Evolutionary conservation across 2,797 vertebrate genomes (phyloP).

Genomic region (Meda fulgida): DNA sequence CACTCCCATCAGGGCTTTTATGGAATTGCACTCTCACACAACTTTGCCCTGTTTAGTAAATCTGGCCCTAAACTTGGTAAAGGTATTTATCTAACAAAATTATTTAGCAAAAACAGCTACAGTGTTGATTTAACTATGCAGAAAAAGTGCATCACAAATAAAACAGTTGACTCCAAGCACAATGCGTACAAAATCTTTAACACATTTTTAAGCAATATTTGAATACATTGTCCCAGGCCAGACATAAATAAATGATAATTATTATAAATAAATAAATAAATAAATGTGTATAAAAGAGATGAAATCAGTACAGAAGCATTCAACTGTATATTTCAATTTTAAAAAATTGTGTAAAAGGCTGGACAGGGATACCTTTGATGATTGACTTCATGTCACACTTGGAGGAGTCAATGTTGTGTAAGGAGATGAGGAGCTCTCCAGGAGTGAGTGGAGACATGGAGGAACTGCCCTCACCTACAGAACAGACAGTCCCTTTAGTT

Average conservation of each 20-base stretch:
- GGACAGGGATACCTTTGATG: conserved; percentile 85
- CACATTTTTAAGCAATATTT: not conserved
- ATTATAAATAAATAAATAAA: too few relatives aligned
- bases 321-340: not conserved
- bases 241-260: not conserved
- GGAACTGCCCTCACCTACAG: conserved; percentile 88
- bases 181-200: too few relatives aligned
- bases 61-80: not conserved
- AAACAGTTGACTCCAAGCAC: not conserved
- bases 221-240: not conserved
- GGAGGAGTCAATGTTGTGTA: conserved; percentile 93
- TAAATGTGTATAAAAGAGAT: not conserved
- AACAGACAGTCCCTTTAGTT: conserved; percentile 6
- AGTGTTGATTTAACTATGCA: not conserved
- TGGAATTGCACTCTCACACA: too few relatives aligned
- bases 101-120: not conserved
- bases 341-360: not conserved
- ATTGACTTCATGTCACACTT: conserved; percentile 99
- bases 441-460: conserved; percentile 91
- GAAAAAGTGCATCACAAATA: not conserved
- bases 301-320: not conserved
- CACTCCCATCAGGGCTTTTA: too few relatives aligned
- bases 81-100: not conserved
- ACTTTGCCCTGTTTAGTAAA: too few relatives aligned
- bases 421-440: conserved; percentile 88